phyloP scores from a whole-genome alignment of 2,888 invertebrate genomes.

The Drosophila mayaguana region DNA sequence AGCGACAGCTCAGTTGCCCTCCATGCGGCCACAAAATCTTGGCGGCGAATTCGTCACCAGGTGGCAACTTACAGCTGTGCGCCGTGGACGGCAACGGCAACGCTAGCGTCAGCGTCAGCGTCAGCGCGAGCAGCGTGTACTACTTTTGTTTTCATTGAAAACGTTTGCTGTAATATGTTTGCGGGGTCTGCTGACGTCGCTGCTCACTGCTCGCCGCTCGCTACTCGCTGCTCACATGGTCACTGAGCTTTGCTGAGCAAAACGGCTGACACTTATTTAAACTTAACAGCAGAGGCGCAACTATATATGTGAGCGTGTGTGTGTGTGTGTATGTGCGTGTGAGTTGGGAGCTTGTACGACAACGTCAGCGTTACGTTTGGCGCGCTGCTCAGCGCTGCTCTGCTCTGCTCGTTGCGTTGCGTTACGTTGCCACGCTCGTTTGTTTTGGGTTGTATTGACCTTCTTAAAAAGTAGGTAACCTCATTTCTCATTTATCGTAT shows the following conservation, averaged over 20 bases:
- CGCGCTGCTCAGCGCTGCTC: constrained; percentile 28
- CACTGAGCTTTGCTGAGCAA: constrained; percentile 74
- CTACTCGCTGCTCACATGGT: constrained; percentile 71
- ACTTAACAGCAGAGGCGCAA: constrained; percentile 44
- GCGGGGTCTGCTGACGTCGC: constrained; percentile 62
- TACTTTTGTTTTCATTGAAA: constrained; percentile 80
- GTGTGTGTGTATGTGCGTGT: constrained; percentile 9
- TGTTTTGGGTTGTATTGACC: constrained; percentile 83
- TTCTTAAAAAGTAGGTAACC: constrained; percentile 85
- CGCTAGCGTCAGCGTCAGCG: constrained; percentile 30
- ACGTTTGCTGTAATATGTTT: constrained; percentile 80
- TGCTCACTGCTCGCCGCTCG: constrained; percentile 21
- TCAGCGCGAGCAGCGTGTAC: constrained; percentile 66
- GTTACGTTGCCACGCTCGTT: constrained; percentile 76
- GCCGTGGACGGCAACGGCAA: constrained; percentile 18
- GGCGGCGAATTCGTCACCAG: constrained; percentile 71
- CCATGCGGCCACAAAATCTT: constrained; percentile 66
- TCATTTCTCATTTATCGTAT: constrained; percentile 84
- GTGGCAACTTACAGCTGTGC: constrained; percentile 58
- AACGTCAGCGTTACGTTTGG: constrained; percentile 44
- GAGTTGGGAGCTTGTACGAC: constrained; percentile 39
- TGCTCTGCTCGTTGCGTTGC: constrained; percentile 42
- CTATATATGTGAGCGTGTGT: constrained; percentile 6
- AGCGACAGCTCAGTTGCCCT: constrained; percentile 57
- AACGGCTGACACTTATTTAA: constrained; percentile 61